Evolutionary conservation across 2,113 vertebrate species (phyloP).

Genomic region (Malurus elegans): DNA sequence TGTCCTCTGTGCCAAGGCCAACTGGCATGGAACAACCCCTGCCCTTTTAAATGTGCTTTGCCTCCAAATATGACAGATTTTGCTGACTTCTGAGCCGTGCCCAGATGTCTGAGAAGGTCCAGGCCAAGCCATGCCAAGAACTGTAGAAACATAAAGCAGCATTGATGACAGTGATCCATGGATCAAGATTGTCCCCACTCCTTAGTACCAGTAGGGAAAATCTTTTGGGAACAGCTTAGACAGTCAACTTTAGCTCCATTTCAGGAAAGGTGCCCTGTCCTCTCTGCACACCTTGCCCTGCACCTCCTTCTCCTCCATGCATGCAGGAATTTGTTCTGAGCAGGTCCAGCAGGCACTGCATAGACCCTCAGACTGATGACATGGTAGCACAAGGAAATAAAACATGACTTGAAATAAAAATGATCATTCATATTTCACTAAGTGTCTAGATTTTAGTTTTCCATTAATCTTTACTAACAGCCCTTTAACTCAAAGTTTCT

Average conservation of each 20-base stretch:
- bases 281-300: background rate
- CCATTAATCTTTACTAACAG: background rate
- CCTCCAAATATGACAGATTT: background rate
- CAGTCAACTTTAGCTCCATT: background rate
- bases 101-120: background rate
- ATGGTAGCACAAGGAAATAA: background rate
- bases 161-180: background rate
- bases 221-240: background rate
- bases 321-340: rapidly evolving
- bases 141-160: background rate
- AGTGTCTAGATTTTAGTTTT: background rate
- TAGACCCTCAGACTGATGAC: background rate
- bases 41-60: background rate
- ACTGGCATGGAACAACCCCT: background rate
- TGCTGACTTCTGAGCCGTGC: background rate
- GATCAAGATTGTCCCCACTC: background rate
- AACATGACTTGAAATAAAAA: background rate
- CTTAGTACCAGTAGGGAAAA: background rate
- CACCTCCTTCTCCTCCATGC: background rate
- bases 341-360: background rate
- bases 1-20: background rate
- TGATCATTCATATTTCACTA: background rate
- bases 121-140: background rate
- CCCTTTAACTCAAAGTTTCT: background rate
- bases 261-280: background rate